Conservation (phyloP, 2,797 vertebrate genomes). For the Thunnus albacares region DNA sequence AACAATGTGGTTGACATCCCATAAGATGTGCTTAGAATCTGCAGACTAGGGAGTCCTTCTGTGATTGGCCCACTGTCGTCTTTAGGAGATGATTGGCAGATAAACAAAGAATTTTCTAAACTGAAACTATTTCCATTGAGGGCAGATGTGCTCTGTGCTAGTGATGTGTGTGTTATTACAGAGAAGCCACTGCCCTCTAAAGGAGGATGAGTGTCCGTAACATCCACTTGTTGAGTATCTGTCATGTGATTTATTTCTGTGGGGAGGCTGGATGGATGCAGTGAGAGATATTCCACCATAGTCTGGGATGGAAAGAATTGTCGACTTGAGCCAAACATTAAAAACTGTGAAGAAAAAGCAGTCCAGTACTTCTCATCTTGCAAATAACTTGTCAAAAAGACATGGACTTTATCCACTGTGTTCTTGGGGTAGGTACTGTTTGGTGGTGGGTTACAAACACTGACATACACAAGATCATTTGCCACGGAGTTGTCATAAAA, state of each 20-base stretch:
- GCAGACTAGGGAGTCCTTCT: slow-evolving; percentile 16
- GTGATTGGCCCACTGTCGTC: slow-evolving; percentile 4
- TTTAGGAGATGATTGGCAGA: slow-evolving; percentile 10
- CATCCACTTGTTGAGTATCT: slow-evolving; percentile 1
- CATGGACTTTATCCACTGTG: background rate
- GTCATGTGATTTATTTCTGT: background rate
- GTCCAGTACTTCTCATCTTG: background rate
- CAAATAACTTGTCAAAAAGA: slow-evolving; percentile 7
- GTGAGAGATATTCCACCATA: background rate
- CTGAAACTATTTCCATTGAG: background rate
- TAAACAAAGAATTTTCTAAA: slow-evolving; percentile 29
- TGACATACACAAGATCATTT: background rate
- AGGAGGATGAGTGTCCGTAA: slow-evolving; percentile 10
- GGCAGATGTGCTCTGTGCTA: background rate
- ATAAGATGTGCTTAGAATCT: slow-evolving; percentile 24
- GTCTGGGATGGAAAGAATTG: background rate
- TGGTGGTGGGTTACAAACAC: background rate
- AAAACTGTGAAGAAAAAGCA: background rate
- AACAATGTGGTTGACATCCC: slow-evolving; percentile 5
- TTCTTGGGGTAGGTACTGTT: background rate
- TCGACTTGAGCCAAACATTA: background rate
- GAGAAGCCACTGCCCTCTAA: background rate
- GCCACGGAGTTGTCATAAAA: slow-evolving; percentile 7
- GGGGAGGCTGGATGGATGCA: background rate
- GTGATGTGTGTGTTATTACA: slow-evolving; percentile 11